Evolutionary conservation across 2,797 vertebrate genomes (phyloP), one percentile per base, ranked within the genome.

Genomic region (Macrochelys suwanniensis): DNA sequence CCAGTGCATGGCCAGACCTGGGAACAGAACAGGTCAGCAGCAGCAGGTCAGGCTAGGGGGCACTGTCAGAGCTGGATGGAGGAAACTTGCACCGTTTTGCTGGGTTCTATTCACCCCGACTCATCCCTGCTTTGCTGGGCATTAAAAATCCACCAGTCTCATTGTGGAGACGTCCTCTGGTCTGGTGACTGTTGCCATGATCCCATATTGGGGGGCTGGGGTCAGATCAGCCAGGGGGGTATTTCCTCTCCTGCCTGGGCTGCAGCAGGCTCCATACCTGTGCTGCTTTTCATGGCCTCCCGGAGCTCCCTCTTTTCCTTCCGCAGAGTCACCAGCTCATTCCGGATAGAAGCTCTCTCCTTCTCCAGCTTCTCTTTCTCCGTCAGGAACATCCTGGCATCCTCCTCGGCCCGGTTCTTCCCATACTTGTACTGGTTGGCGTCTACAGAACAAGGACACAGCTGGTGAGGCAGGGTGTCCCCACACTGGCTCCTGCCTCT

Each of bases 331-430:
- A 98, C 80, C 93, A 99, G 98, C 50, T 98, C 97, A 0, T 98
- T 98, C 94, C 98, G 98, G 92, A 99, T 99, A 0, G 95, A 98
- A 11, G 99, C 98, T 88, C 99, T 99, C 97, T 99, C 98, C 92
- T 98, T 99, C 97, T 99, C 99, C 94, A 99, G 98, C 95, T 99
- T 99, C 96, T 99, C 99, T 92, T 99, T 99, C 97, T 99, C 99
- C 0, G 97, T 98, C 93, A 99, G 98, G 98, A 99, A 99, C 1
- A 98, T 98, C 68, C 98, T 98, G 86, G 99, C 99, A 0, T 99
- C 99, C 95, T 99, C 99, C 96, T 99, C 99, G 0, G 99, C 99
- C 54, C 99, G 98, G 5, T 99, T 99, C 98, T 99, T 99, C 79
- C 99, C 99, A 1, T 99, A 99, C 88, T 98, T 99, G 78, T 99